Evolutionary conservation across 2,888 invertebrate genomes (phyloP), one percentile per base, ranked within the genome.

Genomic region (Smittia aterrima): DNA sequence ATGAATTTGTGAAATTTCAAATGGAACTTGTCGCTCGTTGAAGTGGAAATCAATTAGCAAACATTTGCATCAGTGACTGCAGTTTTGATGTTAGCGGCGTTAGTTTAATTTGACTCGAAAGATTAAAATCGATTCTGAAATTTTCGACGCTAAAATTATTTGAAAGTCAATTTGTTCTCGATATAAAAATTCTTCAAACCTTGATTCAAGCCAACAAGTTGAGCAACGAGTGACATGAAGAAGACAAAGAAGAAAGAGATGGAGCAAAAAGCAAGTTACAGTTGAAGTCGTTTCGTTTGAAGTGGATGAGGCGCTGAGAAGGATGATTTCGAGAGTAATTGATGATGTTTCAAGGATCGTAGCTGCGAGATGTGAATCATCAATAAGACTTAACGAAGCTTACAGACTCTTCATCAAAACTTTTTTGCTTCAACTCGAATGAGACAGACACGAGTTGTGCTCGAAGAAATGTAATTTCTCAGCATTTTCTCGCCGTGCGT

Each of bases 321-420:
- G 6, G n/a, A 58, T 58, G n/a, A 58, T 58, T 58, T 22, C 58
- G 20, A 58, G 58, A 22, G 22, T 58, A 58, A 58, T 58, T 58
- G 58, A 58, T 58, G 58, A 20, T 58, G 58, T 58, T 58, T 58
- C 58, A 16, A 47, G 47, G 13, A 47, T 47, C n/a, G 58, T 18
- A 18, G n/a, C 58, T 20, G n/a, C 20, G 18, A 58, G 22, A 58
- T 58, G 58, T 18, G 58, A 20, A 22, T 22, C 58, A 58, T 58
- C 58, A 58, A 58, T 58, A 58, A 58, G 58, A 58, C 58, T 58
- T 58, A 58, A 18, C 22, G 16, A 47, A 47, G 47, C 47, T 47
- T 47, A 47, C 58, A 22, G n/a, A 16, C 20, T 3, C 22, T 58
- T 22, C 18, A 58, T 58, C 20, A 20, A 22, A 58, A 58, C 6